Base-by-base conservation (phyloP, 1,140 invertebrate genomes). In the Pseudomyrmex flavicornis region DNA sequence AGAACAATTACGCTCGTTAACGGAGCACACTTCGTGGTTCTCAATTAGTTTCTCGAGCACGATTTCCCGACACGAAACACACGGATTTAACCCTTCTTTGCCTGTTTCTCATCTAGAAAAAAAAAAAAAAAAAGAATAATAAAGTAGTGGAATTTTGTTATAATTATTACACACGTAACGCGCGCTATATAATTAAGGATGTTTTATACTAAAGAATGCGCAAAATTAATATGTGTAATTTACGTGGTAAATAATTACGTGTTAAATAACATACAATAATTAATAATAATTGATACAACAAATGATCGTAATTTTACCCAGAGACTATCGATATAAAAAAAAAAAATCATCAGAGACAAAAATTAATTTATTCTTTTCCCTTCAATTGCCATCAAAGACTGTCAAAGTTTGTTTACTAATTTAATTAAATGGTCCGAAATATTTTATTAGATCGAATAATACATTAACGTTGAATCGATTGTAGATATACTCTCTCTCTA, bases 1-100 rank as follows among this genome's bases (percentile, higher is more conserved):
- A 80, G 66, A 80, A 70, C 76, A 80, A 80, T 80, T 80, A 80
- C 44, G 54, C 66, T 80, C 66, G 76, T 80, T 80, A 80, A 80
- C 76, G 66, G 65, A 72, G 76, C 46, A 44, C 66, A 59, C 66
- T 80, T 80, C 15, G 76, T 44, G 65, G 66, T 79, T 79, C 65
- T 79, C 65, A 79, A 59, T 79, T 70, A 59, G 74, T 76, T 76
- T 52, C 74, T 44, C 46, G 61, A 52, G n/a, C 44, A 54, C 35
- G 13, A 75, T 74, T 13, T 17, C n/a, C 44, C 46, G 59, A 65
- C 26, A n/a, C 35, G 50, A 77, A 69, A 44, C 13, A 12, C 63
- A 22, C 35, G 35, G 50, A 56, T 69, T 69, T 69, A 77, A 77
- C 35, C 13, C 50, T 68, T 48, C 15, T 35, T 63, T 12, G 68